A percentile compares a stretch with the other conserved stretches of the same genome.
These are phyloP conservation scores for Meloidogyne chitwoodi DNA, from an alignment of 1,140 invertebrate species.

Conservation along the genomic window DNA sequence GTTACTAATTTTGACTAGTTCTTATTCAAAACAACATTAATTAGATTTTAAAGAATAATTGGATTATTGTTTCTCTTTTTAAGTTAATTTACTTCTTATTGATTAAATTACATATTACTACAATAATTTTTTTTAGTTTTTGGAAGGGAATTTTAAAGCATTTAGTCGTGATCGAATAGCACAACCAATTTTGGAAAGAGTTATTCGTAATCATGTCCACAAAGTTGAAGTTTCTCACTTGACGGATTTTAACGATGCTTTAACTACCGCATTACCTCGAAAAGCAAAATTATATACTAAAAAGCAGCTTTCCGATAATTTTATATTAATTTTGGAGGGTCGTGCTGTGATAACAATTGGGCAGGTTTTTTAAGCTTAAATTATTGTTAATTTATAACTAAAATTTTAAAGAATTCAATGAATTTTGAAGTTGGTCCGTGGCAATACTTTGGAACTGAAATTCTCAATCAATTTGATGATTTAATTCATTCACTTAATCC, in stretches of 20 bases:
- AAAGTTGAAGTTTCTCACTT: conserved; percentile 56
- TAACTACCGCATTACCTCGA: conserved; percentile 39
- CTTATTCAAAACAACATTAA: too few species aligned
- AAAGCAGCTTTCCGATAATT: conserved; percentile 51
- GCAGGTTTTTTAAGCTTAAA: conserved; percentile 23
- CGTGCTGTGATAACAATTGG: conserved; percentile 57
- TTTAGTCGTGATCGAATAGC: conserved; percentile 39
- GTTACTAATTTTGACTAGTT: too few species aligned
- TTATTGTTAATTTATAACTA: conserved; percentile 1
- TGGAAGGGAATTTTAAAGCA: conserved; percentile 23
- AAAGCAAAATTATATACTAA: conserved; percentile 53
- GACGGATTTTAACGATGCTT: conserved; percentile 49
- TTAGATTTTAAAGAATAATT: too few species aligned
- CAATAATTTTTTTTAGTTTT: too few species aligned
- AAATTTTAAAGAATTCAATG: conserved; percentile 45
- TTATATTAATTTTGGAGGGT: conserved; percentile 58
- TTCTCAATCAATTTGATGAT: conserved; percentile 43
- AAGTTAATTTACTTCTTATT: too few species aligned
- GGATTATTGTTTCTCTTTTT: too few species aligned
- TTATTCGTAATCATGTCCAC: conserved; percentile 56
- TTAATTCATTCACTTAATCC: conserved; percentile 14
- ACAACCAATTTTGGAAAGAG: conserved; percentile 52
- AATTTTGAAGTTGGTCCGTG: conserved; percentile 58
- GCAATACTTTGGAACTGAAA: conserved; percentile 53
- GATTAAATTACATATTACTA: too few species aligned